Conservation (phyloP, 2,113 vertebrate species). For the Sinocyclocheilus anophthalmus region DNA sequence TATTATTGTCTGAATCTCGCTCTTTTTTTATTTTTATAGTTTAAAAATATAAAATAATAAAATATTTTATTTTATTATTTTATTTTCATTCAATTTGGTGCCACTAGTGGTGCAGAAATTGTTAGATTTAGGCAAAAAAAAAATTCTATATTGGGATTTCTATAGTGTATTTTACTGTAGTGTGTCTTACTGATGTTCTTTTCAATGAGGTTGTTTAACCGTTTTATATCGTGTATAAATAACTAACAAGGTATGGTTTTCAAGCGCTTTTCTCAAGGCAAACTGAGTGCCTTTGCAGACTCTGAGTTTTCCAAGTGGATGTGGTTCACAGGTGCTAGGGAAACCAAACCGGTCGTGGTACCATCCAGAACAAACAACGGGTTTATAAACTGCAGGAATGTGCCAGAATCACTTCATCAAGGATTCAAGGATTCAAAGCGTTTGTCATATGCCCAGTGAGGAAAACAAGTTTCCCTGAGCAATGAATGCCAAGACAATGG, state of each 20-base stretch:
- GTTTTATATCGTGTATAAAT: neutral
- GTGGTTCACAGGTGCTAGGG: constrained; percentile 15
- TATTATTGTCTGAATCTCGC: neutral
- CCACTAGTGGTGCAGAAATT: neutral
- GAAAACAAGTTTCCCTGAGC: too few species aligned
- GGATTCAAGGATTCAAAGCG: too few species aligned
- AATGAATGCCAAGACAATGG: too few species aligned
- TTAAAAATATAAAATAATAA: too few species aligned
- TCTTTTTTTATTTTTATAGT: neutral
- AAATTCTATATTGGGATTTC: neutral
- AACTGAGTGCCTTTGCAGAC: neutral
- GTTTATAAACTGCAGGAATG: neutral
- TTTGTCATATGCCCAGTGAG: too few species aligned
- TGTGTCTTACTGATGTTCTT: neutral
- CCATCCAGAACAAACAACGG: constrained; percentile 1
- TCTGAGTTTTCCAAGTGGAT: neutral
- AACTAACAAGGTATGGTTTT: neutral
- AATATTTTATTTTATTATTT: neutral
- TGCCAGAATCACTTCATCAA: neutral
- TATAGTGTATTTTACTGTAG: neutral
- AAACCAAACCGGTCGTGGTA: neutral
- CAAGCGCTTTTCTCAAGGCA: neutral
- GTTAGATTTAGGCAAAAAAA: neutral
- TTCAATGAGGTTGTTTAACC: neutral
- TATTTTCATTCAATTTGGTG: neutral